Evolutionary conservation across 1,140 invertebrate genomes (phyloP).

Genomic region (Drosophila sturtevanti): DNA sequence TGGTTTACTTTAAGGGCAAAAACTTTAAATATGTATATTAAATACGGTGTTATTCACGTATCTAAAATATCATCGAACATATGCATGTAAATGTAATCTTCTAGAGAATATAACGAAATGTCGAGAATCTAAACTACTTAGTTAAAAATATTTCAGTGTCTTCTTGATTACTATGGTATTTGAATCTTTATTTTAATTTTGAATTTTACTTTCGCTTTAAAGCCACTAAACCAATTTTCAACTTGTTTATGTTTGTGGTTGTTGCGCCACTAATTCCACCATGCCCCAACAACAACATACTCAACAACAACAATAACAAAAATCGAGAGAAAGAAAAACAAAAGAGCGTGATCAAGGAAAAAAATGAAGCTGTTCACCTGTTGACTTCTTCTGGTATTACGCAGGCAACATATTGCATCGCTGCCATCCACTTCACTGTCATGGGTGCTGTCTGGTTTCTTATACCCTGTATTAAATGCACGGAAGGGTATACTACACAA

Average conservation of each 20-base stretch:
- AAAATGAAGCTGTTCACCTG: constrained; percentile 66
- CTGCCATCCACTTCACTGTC: constrained; percentile 56
- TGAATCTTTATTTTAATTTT: constrained; percentile 59
- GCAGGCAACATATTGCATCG: constrained; percentile 36
- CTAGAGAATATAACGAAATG: background rate
- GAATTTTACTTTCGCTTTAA: constrained; percentile 66
- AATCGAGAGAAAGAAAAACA: background rate
- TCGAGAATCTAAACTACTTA: background rate
- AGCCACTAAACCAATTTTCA: constrained; percentile 28
- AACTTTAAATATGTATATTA: background rate
- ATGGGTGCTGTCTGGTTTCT: constrained; percentile 54
- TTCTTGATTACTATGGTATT: constrained; percentile 33
- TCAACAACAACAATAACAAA: too few relatives aligned
- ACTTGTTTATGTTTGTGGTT: constrained; percentile 2
- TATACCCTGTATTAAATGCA: constrained; percentile 2
- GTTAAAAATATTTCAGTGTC: too few relatives aligned
- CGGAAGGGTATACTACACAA: background rate
- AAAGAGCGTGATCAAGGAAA: background rate
- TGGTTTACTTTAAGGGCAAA: too few relatives aligned
- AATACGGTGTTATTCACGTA: too few relatives aligned
- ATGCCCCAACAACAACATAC: too few relatives aligned
- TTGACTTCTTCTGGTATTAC: constrained; percentile 79
- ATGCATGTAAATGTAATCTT: too few relatives aligned
- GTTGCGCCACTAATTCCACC: constrained; percentile 6
- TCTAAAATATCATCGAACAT: too few relatives aligned